phyloP scores from a whole-genome alignment of 1,140 invertebrate genomes.

The Diachasmimorpha longicaudata region DNA sequence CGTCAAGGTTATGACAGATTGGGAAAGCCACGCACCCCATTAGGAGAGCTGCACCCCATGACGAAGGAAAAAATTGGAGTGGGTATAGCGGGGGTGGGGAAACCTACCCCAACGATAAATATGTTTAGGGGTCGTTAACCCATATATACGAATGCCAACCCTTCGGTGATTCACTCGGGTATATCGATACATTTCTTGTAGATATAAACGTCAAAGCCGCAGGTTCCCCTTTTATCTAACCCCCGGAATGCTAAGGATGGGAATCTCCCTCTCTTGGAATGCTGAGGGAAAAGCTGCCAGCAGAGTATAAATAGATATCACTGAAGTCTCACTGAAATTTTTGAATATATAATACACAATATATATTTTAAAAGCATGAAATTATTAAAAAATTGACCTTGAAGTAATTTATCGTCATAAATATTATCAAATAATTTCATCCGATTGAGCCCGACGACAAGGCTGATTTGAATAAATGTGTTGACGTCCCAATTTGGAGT shows the following conservation, averaged over 20 bases:
- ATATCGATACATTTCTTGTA: constrained; percentile 17
- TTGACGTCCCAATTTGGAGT: too few species aligned
- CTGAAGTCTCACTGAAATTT: neutral
- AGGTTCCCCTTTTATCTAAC: neutral
- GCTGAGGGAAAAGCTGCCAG: neutral
- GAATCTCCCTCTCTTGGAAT: constrained; percentile 9
- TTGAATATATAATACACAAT: too few species aligned
- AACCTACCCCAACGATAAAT: constrained; percentile 51
- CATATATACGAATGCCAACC: constrained; percentile 28
- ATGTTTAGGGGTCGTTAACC: constrained; percentile 45
- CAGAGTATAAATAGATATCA: neutral
- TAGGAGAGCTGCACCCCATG: constrained; percentile 39
- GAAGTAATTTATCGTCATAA: too few species aligned
- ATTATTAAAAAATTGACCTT: too few species aligned
- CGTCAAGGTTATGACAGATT: constrained; percentile 50
- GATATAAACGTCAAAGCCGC: constrained; percentile 3
- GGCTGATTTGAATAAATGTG: too few species aligned
- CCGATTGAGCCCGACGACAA: too few species aligned
- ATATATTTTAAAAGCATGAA: too few species aligned
- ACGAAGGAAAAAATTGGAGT: constrained; percentile 34
- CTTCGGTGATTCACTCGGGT: constrained; percentile 30
- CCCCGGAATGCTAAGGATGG: neutral
- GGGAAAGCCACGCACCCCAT: constrained; percentile 36
- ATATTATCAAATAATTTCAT: too few species aligned
- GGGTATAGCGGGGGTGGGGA: neutral